Evolutionary conservation across 2,797 vertebrate species (phyloP), one percentile per base, ranked within the genome.

Genomic region (Pitangus sulphuratus): DNA sequence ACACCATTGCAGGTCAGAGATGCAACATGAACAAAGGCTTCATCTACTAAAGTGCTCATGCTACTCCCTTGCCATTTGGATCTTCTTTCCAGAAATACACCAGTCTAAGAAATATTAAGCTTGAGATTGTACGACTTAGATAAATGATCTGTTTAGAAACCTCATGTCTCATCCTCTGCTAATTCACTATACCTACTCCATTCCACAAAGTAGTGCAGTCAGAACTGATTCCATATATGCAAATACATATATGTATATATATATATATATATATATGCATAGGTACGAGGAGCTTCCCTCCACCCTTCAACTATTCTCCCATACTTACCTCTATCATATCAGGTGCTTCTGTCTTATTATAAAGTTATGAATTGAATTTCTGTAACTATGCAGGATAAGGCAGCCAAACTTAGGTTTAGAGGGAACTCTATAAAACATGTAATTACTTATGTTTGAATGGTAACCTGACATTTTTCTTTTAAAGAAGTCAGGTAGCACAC

Each of bases 191-290:
- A n/a, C 13, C 18, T 45, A 37, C 15, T 20, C 28, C 11, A 19
- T 71, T 81, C 11, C 45, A 15, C 17, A 16, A 1, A 53, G 28
- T 31, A 11, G 4, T 78, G 6, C 16, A 40, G 42, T 66, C 9
- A 31, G 19, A 50, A 53, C 9, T 2, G 1, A 30, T 11, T 48
- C 26, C 11, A 11, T 26, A 15, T 0, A 8, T 37, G 26, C 1
- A 62, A 51, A 51, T 37, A 57, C 3, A 22, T 26, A 9, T 20
- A 28, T 1, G 9, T 6, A 2, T 39, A 25, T 20, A 1, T 28
- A 21, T 20, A 25, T 20, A 1, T 28, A 21, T 20, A 44, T 44
- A 44, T 28, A 5, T 12, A 44, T 37, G 8, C 6, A 18, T 28
- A n/a, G 3, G 1, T 30, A 16, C 28, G 40, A 64, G 11, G 5